Evolutionary conservation across 2,113 vertebrate genomes (phyloP).

Genomic region (Pluvianellus socialis): DNA sequence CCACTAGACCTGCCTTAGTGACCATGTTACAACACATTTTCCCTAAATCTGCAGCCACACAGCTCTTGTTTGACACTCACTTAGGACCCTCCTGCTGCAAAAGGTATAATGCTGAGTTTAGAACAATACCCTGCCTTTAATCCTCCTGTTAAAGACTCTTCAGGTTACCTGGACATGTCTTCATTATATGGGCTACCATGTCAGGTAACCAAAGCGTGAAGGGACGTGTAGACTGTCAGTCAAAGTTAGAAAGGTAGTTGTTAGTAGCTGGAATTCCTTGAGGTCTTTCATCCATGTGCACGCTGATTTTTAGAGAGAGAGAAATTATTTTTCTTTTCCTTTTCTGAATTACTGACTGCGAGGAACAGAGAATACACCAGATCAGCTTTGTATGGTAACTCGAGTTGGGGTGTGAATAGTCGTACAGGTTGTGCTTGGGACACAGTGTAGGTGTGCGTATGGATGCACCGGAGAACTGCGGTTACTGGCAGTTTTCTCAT

Average conservation of each 20-base stretch:
- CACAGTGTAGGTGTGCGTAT: not conserved
- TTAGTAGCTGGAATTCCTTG: not conserved
- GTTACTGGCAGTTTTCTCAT: not conserved
- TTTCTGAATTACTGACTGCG: not conserved
- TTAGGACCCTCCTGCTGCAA: not conserved
- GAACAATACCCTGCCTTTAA: not conserved
- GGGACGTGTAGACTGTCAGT: rapidly evolving
- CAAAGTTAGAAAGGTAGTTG: not conserved
- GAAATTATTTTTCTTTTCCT: not conserved
- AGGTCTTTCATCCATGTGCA: not conserved
- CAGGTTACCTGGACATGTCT: rapidly evolving
- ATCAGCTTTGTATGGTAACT: not conserved
- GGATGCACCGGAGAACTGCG: not conserved
- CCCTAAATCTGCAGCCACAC: not conserved
- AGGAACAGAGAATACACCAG: not conserved
- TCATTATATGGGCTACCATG: not conserved
- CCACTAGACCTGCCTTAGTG: not conserved
- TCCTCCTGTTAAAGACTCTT: not conserved
- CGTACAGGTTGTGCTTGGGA: not conserved
- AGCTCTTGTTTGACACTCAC: not conserved
- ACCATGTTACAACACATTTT: not conserved
- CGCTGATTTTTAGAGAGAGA: not conserved
- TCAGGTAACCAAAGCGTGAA: not conserved
- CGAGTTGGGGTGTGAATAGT: not conserved
- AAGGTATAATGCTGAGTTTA: not conserved